Evolutionary conservation across 2,113 vertebrate species (phyloP), one percentile per base, ranked within the genome.

Genomic region (Ptyas mucosa): DNA sequence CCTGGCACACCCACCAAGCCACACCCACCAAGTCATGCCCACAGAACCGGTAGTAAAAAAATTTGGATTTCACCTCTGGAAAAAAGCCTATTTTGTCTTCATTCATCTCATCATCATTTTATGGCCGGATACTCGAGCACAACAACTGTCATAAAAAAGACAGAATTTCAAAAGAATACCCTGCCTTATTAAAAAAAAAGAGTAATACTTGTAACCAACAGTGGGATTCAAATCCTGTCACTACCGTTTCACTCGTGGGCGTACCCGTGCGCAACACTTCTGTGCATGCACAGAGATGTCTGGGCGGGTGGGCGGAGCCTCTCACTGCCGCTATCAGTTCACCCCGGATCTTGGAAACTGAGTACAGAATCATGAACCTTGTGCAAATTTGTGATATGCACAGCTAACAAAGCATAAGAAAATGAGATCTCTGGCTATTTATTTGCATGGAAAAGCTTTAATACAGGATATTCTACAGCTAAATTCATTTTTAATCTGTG

Each of bases 401-500:
- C 94, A 95, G 88, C 96, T 97, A 98, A 98, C 97, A 98, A 96
- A 96, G 96, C 96, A 96, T 95, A 92, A 98, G 97, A 98, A 96
- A 97, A 97, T 95, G 96, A 96, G 96, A 95, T 95, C 98, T 98
- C 97, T 97, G 95, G 96, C 97, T 98, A 97, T 98, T 98, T 98
- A 98, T 99, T 99, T 99, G 98, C 98, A 98, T 98, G 97, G 98
- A 98, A 98, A 98, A 97, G 96, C 97, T 98, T 98, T 98, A 97
- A 98, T 98, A n/a, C 4, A 12, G 61, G 61, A n/a, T 64, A 95
- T 96, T 96, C 97, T 97, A 97, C 97, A 96, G 98, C 98, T 98
- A 98, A 98, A 99, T 99, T 98, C 98, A 98, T 98, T 99, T 99
- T 99, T 99, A 99, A 99, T 99, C 98, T 98, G 97, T 95, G 97